A percentile compares a stretch with the other conserved stretches of the same genome.
Conservation (phyloP, 2,797 vertebrate genomes). For the Pelodytes ibericus region DNA sequence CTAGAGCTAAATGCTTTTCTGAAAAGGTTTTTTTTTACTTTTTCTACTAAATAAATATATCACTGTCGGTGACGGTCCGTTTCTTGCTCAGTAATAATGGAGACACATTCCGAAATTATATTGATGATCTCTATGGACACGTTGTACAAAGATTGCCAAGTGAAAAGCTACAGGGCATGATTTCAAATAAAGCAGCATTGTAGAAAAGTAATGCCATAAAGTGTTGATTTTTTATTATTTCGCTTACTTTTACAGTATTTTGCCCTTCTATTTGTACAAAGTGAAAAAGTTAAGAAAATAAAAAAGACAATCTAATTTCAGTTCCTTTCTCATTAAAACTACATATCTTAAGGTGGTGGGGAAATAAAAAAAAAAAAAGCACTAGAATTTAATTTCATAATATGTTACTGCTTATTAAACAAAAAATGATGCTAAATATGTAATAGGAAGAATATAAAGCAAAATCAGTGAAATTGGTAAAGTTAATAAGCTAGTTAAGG, state of each 20-base stretch:
- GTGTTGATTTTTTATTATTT: neutral
- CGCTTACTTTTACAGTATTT: neutral
- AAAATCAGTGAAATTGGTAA: too few relatives aligned
- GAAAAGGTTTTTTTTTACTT: neutral
- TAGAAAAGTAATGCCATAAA: neutral
- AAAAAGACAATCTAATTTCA: too few relatives aligned
- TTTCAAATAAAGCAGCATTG: neutral
- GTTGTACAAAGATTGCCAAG: neutral
- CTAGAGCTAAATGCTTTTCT: neutral
- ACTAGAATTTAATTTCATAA: too few relatives aligned
- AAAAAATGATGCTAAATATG: too few relatives aligned
- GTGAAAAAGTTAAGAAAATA: too few relatives aligned
- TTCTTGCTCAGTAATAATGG: neutral
- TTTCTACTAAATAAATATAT: neutral
- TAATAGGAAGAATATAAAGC: too few relatives aligned
- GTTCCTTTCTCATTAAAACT: too few relatives aligned
- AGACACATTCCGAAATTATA: neutral
- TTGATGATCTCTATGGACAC: neutral
- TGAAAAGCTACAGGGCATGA: neutral
- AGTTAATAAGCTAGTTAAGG: too few relatives aligned
- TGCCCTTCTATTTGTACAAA: neutral
- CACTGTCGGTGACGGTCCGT: neutral
- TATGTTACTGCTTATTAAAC: too few relatives aligned
- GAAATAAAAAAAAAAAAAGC: too few relatives aligned
- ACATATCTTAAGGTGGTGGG: too few relatives aligned